Conservation (phyloP, 1,140 invertebrate genomes). For the Aricia agestis region DNA sequence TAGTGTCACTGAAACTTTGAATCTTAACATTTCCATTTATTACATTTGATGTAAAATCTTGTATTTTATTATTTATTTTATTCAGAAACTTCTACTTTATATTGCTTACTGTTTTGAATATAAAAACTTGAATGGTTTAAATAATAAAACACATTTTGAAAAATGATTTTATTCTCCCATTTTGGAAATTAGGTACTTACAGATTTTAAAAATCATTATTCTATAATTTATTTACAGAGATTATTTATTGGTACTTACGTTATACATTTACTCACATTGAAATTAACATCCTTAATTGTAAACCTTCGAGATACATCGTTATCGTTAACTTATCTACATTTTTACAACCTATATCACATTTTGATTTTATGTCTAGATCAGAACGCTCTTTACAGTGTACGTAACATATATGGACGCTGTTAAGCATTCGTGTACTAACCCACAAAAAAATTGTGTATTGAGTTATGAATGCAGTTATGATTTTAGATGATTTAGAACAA, state of each 20-base stretch:
- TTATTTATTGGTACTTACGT: conserved; percentile 39
- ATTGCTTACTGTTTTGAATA: too few species aligned
- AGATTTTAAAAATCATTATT: conserved; percentile 71
- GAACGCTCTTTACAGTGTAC: conserved; percentile 20
- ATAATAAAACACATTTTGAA: conserved; percentile 48
- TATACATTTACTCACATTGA: conserved; percentile 42
- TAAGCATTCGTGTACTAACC: too few species aligned
- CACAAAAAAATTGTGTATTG: too few species aligned
- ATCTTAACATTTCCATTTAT: conserved; percentile 7
- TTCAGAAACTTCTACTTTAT: too few species aligned
- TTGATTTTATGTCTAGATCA: conserved; percentile 59
- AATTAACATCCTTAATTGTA: conserved; percentile 25
- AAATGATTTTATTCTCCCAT: conserved; percentile 68
- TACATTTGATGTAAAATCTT: too few species aligned
- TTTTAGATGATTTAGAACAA: too few species aligned
- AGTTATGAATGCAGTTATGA: too few species aligned
- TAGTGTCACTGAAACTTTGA: background rate
- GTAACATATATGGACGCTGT: conserved; percentile 21
- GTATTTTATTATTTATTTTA: too few species aligned
- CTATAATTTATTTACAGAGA: conserved; percentile 67
- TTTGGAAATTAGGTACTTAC: conserved; percentile 60
- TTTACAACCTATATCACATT: conserved; percentile 75
- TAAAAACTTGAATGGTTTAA: conserved; percentile 4
- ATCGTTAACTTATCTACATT: conserved; percentile 58
- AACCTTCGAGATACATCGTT: conserved; percentile 47